phyloP scores from a whole-genome alignment of 2,113 vertebrate species.

The Pycnonotus jocosus region DNA sequence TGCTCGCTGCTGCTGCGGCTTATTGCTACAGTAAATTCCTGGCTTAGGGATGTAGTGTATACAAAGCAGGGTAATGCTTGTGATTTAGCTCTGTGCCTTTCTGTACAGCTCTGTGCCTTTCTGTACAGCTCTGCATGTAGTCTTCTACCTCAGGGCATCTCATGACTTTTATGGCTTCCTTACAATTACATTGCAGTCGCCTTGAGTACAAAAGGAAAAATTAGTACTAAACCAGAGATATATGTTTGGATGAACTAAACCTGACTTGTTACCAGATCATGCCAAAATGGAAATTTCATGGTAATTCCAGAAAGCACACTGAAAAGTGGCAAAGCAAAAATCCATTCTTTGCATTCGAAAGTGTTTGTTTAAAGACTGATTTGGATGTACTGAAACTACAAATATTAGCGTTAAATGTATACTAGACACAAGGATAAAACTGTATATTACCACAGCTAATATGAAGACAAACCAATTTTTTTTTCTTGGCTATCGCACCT shows the following conservation, averaged over 20 bases:
- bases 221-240: not conserved
- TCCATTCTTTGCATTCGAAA: accelerated
- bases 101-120: not conserved
- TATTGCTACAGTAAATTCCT: not conserved
- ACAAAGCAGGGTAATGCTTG: not conserved
- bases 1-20: accelerated
- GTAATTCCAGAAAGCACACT: not conserved
- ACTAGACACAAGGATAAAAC: not conserved
- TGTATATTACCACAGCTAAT: not conserved
- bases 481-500: not conserved
- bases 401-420: not conserved
- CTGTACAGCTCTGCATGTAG: not conserved
- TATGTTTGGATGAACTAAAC: not conserved
- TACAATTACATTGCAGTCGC: not conserved
- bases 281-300: not conserved
- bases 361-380: not conserved
- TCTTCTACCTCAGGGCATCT: not conserved
- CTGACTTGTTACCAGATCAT: not conserved
- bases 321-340: not conserved
- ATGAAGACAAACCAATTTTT: not conserved
- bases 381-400: not conserved
- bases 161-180: not conserved
- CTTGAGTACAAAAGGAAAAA: not conserved
- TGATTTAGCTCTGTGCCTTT: not conserved
- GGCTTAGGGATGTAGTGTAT: not conserved